Evolutionary conservation across 2,797 vertebrate species (phyloP).

Genomic region (Cirrhinus mrigala): DNA sequence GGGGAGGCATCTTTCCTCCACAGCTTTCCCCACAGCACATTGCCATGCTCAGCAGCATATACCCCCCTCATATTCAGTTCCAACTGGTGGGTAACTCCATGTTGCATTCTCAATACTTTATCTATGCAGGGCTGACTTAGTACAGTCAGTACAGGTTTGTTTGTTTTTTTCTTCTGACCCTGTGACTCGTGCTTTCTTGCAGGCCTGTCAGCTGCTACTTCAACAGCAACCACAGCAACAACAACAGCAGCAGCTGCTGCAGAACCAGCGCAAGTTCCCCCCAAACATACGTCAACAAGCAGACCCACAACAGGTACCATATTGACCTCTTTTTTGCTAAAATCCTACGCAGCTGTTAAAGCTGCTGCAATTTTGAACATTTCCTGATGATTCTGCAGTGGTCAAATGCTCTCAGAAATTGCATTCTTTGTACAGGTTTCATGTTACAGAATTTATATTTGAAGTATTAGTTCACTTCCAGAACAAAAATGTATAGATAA

Average conservation of each 20-base stretch:
- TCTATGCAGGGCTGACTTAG: background rate
- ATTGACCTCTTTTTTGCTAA: background rate
- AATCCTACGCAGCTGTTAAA: background rate
- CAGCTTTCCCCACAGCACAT: conserved; percentile 98
- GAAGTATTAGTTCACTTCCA: too few relatives aligned
- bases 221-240: conserved; percentile 83
- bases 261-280: conserved; percentile 97
- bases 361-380: background rate
- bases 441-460: background rate
- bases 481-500: too few relatives aligned
- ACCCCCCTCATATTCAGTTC: conserved; percentile 96
- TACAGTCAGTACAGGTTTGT: background rate
- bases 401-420: background rate
- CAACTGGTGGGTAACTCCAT: conserved; percentile 87
- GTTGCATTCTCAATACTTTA: background rate
- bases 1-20: conserved; percentile 83
- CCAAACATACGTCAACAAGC: conserved; percentile 93
- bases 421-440: background rate
- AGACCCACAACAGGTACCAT: conserved; percentile 92
- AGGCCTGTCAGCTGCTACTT: conserved; percentile 97
- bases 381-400: background rate
- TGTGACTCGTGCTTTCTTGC: conserved; percentile 37
- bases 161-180: background rate
- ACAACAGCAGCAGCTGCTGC: conserved; percentile 88
- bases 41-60: conserved; percentile 98